These are phyloP conservation scores for Holcopasites calliopsidis DNA, from an alignment of 1,140 invertebrate species.

Conservation along the genomic window DNA sequence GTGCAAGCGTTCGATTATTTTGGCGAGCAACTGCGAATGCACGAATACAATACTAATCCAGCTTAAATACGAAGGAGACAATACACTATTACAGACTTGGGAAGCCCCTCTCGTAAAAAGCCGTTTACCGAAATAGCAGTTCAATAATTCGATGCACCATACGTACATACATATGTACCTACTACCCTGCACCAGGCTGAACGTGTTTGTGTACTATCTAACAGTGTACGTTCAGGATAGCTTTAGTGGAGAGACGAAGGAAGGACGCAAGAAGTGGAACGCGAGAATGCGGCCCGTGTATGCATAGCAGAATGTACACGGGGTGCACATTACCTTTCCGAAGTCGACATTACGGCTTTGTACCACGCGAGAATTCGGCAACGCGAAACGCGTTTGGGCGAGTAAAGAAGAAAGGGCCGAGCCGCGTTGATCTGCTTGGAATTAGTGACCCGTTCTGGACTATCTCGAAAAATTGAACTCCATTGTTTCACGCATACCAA, in stretches of 20 bases:
- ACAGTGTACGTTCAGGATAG: background rate
- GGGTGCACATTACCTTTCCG: conserved; percentile 46
- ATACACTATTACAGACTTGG: background rate
- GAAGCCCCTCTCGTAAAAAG: background rate
- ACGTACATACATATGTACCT: no score
- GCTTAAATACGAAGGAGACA: background rate
- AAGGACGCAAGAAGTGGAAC: conserved; percentile 51
- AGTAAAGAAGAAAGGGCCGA: conserved; percentile 20
- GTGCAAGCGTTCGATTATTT: no score
- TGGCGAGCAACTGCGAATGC: no score
- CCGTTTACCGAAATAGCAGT: conserved; percentile 12
- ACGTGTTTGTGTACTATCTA: conserved; percentile 14
- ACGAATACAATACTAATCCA: no score
- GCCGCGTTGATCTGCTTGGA: conserved; percentile 47
- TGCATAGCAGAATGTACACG: conserved; percentile 49
- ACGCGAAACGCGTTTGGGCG: conserved; percentile 39
- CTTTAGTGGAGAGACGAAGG: conserved; percentile 33
- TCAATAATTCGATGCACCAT: conserved; percentile 18
- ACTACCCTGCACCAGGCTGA: background rate
- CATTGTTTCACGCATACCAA: background rate
- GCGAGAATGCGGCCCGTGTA: conserved; percentile 53
- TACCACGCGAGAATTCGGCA: conserved; percentile 60
- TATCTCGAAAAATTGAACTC: conserved; percentile 10
- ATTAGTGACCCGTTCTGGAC: conserved; percentile 44
- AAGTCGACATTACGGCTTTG: conserved; percentile 58